Base-by-base conservation (phyloP, 2,888 invertebrate genomes). In the Lasioglossum lativentre region DNA sequence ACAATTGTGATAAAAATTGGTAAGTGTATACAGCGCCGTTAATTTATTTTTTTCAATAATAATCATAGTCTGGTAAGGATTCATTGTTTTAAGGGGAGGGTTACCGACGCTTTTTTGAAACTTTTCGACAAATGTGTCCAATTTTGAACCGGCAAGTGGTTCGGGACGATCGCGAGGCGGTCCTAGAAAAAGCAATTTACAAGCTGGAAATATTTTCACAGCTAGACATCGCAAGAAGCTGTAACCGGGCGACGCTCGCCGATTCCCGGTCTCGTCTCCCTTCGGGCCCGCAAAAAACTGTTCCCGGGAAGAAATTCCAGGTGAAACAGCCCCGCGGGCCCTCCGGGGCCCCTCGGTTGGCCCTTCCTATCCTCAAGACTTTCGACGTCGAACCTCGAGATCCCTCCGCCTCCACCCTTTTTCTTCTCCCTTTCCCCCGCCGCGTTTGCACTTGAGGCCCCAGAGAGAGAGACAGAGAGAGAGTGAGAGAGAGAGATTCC, bases 401-500 rank as follows among this genome's bases (percentile, higher is more conserved):
- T 45, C 63, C 30, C 63, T 63, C 63, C 63, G n/a, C 68, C 45
- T 45, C 34, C 45, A 12, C 42, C 76, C 42, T 66, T 34, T 34
- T 30, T 30, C 52, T 40, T 27, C 66, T 23, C 27, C 45, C 34
- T 34, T 66, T 23, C 45, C 34, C 34, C 63, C 27, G 12, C 12
- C 56, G 75, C 59, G 27, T 42, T 47, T 73, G 73, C 47, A 52
- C 63, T 52, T 70, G 38, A 56, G 56, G 72, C 80, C 71, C 66
- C 78, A 63, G 80, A 87, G 78, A 88, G 78, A 23, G 47, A 47
- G 6, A 47, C 2, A 47, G 6, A 47, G 47, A 47, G 23, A 45
- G 80, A 87, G 78, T 87, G 79, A 23, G 47, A 47, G 23, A 47
- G 6, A 47, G 19, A 47, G 81, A 90, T 90, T 89, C 86, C 89